Base-by-base conservation (phyloP, 2,888 invertebrate genomes). In the Acrobasis suavella region DNA sequence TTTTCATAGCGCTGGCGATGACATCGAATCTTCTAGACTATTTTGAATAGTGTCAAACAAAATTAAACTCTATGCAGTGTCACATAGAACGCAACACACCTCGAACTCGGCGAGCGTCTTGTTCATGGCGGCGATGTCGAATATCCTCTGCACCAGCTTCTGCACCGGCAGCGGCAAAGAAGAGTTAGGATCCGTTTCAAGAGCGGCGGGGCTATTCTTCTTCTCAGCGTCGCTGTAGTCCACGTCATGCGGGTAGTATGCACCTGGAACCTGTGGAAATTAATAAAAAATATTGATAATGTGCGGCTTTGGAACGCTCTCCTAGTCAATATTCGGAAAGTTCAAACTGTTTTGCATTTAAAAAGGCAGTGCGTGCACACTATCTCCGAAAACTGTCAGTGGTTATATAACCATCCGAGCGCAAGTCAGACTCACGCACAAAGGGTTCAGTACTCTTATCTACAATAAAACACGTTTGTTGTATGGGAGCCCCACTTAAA, bases 81-180 rank as follows among this genome's bases (percentile, higher is more conserved):
- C 5, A 32, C 32, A 32, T 32, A 32, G 7, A 32, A 12, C 3
- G 0, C 22, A 8, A 22, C 73, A 70, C 74, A 96, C 96, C 91
- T 99, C 98, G 87, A 98, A 99, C 81, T 99, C 98, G 79, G 97
- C 84, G 95, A 99, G 95, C 0, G 97, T 96, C 81, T 95, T 95
- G 82, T 98, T 98, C 99, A 99, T 99, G 9, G 93, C 92, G 65
- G 97, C 94, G 0, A 98, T 94, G 83, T 99, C 97, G 86, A 99
- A 99, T 64, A 99, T 96, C 71, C 96, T 93, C 65, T 94, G 93
- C 17, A 99, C 94, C 5, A 99, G 90, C 65, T 96, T 94, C 83
- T 99, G 98, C 0, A 99, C 95, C 0, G 96, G 93, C 75, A 93
- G 84, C 0, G 95, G 92, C 14, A 99, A 91, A 58, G 95, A 95